Percentiles rank a stretch among this genome's conserved stretches.
Evolutionary conservation across 2,113 vertebrate genomes (phyloP).

Genomic region (Sylvia atricapilla): DNA sequence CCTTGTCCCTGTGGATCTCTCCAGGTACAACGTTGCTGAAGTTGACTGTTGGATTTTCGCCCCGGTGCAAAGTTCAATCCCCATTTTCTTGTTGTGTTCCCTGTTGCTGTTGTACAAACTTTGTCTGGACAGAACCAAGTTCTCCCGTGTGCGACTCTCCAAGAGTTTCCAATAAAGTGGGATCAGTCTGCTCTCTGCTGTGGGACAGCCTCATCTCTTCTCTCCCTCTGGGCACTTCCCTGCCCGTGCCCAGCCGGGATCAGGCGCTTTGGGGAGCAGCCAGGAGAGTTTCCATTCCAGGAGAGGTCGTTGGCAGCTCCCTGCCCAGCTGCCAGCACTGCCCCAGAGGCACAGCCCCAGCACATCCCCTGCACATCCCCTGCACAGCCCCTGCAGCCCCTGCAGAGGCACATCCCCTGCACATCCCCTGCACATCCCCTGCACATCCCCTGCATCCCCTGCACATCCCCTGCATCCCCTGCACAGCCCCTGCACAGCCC

Average conservation of each 20-base stretch:
- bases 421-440: too few species aligned
- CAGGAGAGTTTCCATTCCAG: neutral
- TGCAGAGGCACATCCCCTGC: neutral
- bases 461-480: neutral
- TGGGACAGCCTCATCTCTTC: neutral
- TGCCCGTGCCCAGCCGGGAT: neutral
- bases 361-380: too few species aligned
- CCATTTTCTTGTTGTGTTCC: neutral
- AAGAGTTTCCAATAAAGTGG: constrained; percentile 56
- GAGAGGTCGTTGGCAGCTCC: neutral
- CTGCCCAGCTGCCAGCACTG: neutral
- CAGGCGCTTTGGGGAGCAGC: neutral
- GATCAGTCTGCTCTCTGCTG: neutral
- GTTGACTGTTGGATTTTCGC: neutral
- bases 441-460: neutral
- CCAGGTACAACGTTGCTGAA: neutral
- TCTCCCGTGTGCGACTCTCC: neutral
- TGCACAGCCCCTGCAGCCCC: neutral
- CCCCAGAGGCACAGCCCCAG: neutral
- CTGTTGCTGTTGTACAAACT: neutral
- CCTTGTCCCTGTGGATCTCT: neutral
- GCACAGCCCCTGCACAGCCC: neutral
- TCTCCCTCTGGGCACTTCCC: fast-evolving
- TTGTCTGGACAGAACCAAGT: neutral
- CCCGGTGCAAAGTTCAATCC: neutral